A percentile compares a stretch with the other conserved stretches of the same genome.
These are phyloP conservation scores for Colletes latitarsis DNA, from an alignment of 1,140 invertebrate species.

Conservation along the genomic window DNA sequence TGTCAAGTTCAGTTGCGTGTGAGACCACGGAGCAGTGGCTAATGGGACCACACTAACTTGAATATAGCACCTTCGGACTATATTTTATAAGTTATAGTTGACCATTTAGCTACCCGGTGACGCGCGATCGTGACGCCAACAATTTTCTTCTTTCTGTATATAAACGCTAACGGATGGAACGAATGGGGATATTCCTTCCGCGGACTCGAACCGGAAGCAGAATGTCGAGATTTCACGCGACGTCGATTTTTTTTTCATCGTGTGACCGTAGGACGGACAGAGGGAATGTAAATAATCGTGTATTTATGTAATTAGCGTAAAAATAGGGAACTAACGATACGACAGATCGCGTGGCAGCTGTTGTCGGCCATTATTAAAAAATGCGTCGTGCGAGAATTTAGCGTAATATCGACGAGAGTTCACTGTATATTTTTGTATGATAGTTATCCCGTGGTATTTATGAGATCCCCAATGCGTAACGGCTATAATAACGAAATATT, in stretches of 20 bases:
- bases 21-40: slow-evolving; percentile 66
- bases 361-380: slow-evolving; percentile 3
- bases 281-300: slow-evolving; percentile 76
- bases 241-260: slow-evolving; percentile 48
- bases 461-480: slow-evolving; percentile 56
- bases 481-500: slow-evolving; percentile 37
- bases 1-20: slow-evolving; percentile 91
- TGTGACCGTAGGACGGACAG: slow-evolving; percentile 47
- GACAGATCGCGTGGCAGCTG: slow-evolving; percentile 7
- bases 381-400: slow-evolving; percentile 17
- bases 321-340: slow-evolving; percentile 48
- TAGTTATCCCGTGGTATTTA: slow-evolving; percentile 71
- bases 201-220: slow-evolving; percentile 36
- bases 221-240: slow-evolving; percentile 40
- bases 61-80: slow-evolving; percentile 73
- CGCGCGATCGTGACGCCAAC: slow-evolving; percentile 2
- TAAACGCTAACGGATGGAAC: slow-evolving; percentile 17
- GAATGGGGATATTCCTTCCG: slow-evolving; percentile 28
- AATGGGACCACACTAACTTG: slow-evolving; percentile 76
- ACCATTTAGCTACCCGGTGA: slow-evolving; percentile 32
- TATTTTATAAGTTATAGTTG: slow-evolving; percentile 74
- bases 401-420: slow-evolving; percentile 46
- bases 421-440: slow-evolving; percentile 76
- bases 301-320: slow-evolving; percentile 81
- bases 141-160: slow-evolving; percentile 17